Evolutionary conservation across 2,888 invertebrate genomes (phyloP), one percentile per base, ranked within the genome.

Genomic region (Sminthurides aquaticus): DNA sequence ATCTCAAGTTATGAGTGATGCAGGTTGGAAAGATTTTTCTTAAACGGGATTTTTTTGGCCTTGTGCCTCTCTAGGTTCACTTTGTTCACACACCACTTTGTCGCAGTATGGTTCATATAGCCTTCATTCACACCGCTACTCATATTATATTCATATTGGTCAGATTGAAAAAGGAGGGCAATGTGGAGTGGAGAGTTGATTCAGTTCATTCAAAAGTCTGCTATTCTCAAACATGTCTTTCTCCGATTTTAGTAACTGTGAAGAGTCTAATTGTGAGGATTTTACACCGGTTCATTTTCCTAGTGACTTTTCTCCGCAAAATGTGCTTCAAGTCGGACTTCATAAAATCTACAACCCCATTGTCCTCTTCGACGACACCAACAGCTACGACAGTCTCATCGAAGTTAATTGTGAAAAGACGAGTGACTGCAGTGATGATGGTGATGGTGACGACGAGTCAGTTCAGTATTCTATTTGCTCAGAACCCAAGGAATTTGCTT

Each of bases 401-500:
- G 52, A 52, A 18, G 22, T 52, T 52, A 52, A 52, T 52, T 52
- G 52, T 52, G 52, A 20, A 8, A 52, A 52, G 20, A 52, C 52
- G 5, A 52, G 52, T 52, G 52, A 52, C 52, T 15, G 20, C 52
- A 52, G 52, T 20, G 52, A 52, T 22, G 52, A 22, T 5, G 22
- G 5, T 52, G 52, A 52, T 22, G 52, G 8, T 20, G 52, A 52
- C 52, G 52, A 52, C 20, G 52, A 52, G 8, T 52, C 52, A 22
- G 20, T 52, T 8, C 52, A 52, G 52, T 52, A 52, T 52, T 52
- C 52, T 5, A 22, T 52, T 52, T 52, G 52, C 52, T 52, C 52
- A 52, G 52, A 52, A 8, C 52, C 52, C 5, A 52, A 52, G 52
- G 20, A 22, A 8, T 52, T 22, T 20, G 15, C 20, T 20, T 52